Evolutionary conservation across 1,140 invertebrate genomes (phyloP).

Genomic region (Drosophila virilis): DNA sequence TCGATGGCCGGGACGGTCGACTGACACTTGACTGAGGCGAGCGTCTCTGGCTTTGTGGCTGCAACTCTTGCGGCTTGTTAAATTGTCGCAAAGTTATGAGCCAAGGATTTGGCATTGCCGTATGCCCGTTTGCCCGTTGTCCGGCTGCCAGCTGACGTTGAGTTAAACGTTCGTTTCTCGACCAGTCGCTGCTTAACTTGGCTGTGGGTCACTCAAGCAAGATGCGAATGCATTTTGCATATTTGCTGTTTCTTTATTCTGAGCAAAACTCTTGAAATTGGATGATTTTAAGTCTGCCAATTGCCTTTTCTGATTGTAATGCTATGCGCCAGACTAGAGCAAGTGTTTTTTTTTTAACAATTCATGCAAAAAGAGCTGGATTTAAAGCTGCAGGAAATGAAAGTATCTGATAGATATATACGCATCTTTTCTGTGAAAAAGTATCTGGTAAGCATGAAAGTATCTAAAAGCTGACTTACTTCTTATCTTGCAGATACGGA

Average conservation of each 20-base stretch:
- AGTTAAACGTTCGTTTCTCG: conserved; percentile 4
- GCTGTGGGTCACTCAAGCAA: conserved; percentile 43
- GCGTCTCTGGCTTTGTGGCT: conserved; percentile 38
- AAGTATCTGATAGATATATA: background rate
- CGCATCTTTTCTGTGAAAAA: background rate
- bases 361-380: too few species aligned
- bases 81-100: conserved; percentile 75
- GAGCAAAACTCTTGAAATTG: background rate
- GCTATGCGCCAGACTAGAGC: too few species aligned
- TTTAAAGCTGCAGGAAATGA: too few species aligned
- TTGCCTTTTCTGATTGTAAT: background rate
- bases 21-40: conserved; percentile 50
- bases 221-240: conserved; percentile 31
- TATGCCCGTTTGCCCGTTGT: conserved; percentile 8
- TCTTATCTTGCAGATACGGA: too few species aligned
- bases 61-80: conserved; percentile 59
- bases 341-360: too few species aligned
- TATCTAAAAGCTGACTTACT: background rate
- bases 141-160: conserved; percentile 25
- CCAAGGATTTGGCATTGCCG: conserved; percentile 37
- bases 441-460: background rate
- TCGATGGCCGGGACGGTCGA: conserved; percentile 13
- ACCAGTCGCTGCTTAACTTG: conserved; percentile 19
- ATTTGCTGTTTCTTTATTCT: background rate
- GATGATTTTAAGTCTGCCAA: background rate